phyloP scores from a whole-genome alignment of 2,797 vertebrate species.

The Malurus leucopterus region DNA sequence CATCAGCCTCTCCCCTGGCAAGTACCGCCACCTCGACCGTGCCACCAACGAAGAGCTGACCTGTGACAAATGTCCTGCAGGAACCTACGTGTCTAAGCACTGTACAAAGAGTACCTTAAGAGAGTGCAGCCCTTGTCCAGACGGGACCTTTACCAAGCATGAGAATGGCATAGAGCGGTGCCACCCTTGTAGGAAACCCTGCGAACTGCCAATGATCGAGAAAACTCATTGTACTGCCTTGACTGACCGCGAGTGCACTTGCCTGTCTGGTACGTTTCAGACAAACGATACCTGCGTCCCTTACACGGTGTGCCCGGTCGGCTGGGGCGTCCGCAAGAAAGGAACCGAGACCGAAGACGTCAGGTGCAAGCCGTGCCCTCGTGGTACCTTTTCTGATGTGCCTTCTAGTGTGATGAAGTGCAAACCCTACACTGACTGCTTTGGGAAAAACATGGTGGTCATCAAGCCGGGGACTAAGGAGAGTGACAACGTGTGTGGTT shows the following conservation, averaged over 20 bases:
- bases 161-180: constrained; percentile 91
- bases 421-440: constrained; percentile 84
- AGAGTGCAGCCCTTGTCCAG: constrained; percentile 85
- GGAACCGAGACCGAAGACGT: constrained; percentile 86
- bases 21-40: constrained; percentile 83
- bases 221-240: constrained; percentile 82
- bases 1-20: constrained; percentile 74
- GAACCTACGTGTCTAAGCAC: constrained; percentile 87
- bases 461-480: constrained; percentile 80
- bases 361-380: constrained; percentile 84
- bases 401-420: constrained; percentile 83
- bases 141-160: constrained; percentile 85
- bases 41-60: constrained; percentile 78
- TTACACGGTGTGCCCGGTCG: constrained; percentile 81
- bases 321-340: constrained; percentile 85
- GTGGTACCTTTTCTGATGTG: constrained; percentile 87
- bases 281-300: constrained; percentile 74
- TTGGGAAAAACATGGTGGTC: constrained; percentile 78
- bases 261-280: constrained; percentile 80
- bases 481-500: constrained; percentile 84
- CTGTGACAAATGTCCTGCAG: constrained; percentile 94
- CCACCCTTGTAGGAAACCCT: constrained; percentile 82
- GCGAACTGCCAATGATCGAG: constrained; percentile 79
- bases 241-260: constrained; percentile 86
- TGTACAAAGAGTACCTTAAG: constrained; percentile 82